Base-by-base conservation (phyloP, 2,113 vertebrate genomes). In the Diadophis punctatus region DNA sequence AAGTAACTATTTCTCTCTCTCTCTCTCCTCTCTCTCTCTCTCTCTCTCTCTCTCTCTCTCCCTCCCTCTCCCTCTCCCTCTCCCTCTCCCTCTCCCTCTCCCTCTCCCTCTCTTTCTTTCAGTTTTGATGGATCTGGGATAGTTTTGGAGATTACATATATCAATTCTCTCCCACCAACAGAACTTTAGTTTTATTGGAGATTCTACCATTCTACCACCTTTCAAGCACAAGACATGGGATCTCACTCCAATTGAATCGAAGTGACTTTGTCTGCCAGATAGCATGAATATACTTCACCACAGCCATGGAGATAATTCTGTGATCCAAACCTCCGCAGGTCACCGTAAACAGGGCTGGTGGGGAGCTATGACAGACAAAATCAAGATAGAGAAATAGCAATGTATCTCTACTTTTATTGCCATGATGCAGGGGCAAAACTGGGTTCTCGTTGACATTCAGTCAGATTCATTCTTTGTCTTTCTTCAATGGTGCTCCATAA, bases 111-210 rank as follows among this genome's bases (percentile, higher is more conserved):
- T 34, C 14, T 5, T 4, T n/a, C 60, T n/a, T 63, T 63, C 68
- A 34, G 6, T 34, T 74, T 74, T 74, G 16, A 34, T 63, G 27
- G 11, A 39, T 74, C 68, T 74, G 30, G 12, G n/a, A 5, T 18
- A 20, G n/a, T 74, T 74, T 80, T 80, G 34, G 34, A 80, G 68
- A 80, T 39, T 20, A 80, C 18, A 80, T 22, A 22, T 39, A 39
- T 20, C 34, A 39, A 8, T 88, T 56, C 87, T 39, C 34, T 52
- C 89, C 94, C 86, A n/a, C 90, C 94, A 90, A 93, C 94, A 95
- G 16, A 39, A 91, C 96, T 90, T 80, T 88, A 39, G 34, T 39
- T 80, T 80, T 80, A 39, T 80, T 39, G 18, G 34, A 39, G 34
- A 80, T 39, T 39, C 34, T 80, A 39, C 30, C 30, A n/a, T n/a